Conservation (phyloP, 2,113 vertebrate species). For the Nesospiza acunhae region DNA sequence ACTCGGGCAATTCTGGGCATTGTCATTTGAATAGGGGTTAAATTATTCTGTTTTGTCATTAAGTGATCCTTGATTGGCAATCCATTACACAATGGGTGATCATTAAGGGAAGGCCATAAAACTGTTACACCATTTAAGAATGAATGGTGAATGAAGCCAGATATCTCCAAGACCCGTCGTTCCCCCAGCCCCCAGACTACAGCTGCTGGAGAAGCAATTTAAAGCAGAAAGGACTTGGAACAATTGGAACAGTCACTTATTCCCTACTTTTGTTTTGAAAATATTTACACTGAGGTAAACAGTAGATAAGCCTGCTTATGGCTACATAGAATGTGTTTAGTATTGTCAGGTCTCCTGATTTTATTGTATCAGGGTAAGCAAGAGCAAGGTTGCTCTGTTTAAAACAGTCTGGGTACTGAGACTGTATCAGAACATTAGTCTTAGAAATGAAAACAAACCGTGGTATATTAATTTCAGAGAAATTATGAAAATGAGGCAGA, state of each 20-base stretch:
- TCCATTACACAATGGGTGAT: constrained; percentile 81
- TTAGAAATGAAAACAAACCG: neutral
- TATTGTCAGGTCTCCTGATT: neutral
- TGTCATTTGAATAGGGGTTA: constrained; percentile 82
- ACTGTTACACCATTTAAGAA: constrained; percentile 78
- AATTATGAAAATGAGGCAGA: neutral
- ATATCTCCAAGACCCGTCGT: constrained; percentile 47
- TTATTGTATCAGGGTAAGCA: neutral
- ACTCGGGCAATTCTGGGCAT: constrained; percentile 75
- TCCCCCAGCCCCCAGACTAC: neutral
- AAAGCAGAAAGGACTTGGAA: neutral
- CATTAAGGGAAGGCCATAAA: constrained; percentile 85
- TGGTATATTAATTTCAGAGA: neutral
- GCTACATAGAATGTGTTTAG: neutral
- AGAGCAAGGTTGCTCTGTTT: neutral
- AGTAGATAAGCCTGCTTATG: neutral
- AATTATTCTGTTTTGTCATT: constrained; percentile 85
- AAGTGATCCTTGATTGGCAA: constrained; percentile 87
- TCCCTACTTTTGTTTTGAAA: neutral
- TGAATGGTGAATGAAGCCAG: constrained; percentile 79
- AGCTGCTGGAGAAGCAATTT: neutral
- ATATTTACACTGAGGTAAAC: neutral
- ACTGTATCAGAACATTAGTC: neutral
- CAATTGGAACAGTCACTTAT: neutral
- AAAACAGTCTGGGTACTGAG: neutral